Conservation (phyloP, 2,888 invertebrate species). For the Hirudinaria manillensis region DNA sequence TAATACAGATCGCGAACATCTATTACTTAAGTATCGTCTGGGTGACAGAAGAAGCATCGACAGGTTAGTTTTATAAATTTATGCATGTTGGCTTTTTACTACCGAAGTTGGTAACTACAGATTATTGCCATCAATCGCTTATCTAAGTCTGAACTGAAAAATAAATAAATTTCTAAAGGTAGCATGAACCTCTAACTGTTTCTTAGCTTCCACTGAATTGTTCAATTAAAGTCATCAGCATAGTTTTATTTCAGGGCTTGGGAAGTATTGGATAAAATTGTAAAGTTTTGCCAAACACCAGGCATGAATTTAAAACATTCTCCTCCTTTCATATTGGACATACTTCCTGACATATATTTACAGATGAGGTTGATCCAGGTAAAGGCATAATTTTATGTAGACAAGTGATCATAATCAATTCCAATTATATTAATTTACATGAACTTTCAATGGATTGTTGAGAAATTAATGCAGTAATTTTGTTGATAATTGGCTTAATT, state of each 20-base stretch:
- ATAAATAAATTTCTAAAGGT: too few relatives aligned
- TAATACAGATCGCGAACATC: slow-evolving; percentile 15
- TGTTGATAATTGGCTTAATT: too few relatives aligned
- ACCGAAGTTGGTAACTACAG: neutral
- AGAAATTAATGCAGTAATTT: too few relatives aligned
- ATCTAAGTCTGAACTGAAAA: too few relatives aligned
- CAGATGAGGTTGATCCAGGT: slow-evolving; percentile 86
- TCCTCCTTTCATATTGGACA: slow-evolving; percentile 97
- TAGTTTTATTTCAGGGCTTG: slow-evolving; percentile 68
- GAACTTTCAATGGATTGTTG: too few relatives aligned
- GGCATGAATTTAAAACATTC: slow-evolving; percentile 91
- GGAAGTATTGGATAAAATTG: slow-evolving; percentile 97
- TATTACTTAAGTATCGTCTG: slow-evolving; percentile 13
- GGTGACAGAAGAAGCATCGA: slow-evolving; percentile 17
- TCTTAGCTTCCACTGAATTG: too few relatives aligned
- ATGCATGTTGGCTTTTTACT: too few relatives aligned
- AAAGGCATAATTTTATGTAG: neutral
- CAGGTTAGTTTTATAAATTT: slow-evolving; percentile 1
- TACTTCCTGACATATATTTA: slow-evolving; percentile 97
- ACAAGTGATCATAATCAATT: neutral
- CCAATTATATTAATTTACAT: neutral
- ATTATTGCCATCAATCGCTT: neutral
- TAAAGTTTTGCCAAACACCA: slow-evolving; percentile 95
- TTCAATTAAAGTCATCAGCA: too few relatives aligned
- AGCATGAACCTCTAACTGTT: too few relatives aligned